phyloP scores from a whole-genome alignment of 2,888 invertebrate species.

The Pyrochroa serraticornis region DNA sequence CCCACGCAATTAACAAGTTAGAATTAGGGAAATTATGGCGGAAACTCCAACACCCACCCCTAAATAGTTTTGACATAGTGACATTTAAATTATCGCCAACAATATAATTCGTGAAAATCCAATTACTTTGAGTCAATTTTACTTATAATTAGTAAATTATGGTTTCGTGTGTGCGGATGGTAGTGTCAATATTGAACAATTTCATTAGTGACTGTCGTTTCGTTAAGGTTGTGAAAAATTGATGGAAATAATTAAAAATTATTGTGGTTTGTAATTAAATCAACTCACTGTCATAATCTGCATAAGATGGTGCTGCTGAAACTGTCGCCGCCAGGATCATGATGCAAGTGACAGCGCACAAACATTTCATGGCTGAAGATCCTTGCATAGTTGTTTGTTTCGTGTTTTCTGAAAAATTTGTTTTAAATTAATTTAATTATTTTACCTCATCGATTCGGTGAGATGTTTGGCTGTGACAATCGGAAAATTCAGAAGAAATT shows the following conservation, averaged over 20 bases:
- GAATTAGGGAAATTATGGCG: no score
- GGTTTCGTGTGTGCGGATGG: neutral
- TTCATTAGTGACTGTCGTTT: no score
- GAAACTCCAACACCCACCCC: neutral
- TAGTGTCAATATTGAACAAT: no score
- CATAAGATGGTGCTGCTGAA: conserved; percentile 51
- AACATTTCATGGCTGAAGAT: conserved; percentile 45
- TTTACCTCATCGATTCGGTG: no score
- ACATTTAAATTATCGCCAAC: no score
- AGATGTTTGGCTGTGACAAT: no score
- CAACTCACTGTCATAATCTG: conserved; percentile 57
- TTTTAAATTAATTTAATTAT: neutral
- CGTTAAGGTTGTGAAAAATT: neutral
- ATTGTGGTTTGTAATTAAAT: conserved; percentile 2
- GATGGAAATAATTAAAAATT: neutral
- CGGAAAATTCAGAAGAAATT: no score
- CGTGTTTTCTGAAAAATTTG: conserved; percentile 1
- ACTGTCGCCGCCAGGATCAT: conserved; percentile 51
- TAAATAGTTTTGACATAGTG: neutral
- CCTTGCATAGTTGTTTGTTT: conserved; percentile 14
- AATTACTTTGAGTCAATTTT: conserved; percentile 18
- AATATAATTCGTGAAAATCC: neutral
- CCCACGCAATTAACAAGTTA: no score
- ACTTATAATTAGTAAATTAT: neutral
- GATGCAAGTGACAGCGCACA: conserved; percentile 51